Base-by-base conservation (phyloP, 2,888 invertebrate species). In the Siphonodentalium dalli region DNA sequence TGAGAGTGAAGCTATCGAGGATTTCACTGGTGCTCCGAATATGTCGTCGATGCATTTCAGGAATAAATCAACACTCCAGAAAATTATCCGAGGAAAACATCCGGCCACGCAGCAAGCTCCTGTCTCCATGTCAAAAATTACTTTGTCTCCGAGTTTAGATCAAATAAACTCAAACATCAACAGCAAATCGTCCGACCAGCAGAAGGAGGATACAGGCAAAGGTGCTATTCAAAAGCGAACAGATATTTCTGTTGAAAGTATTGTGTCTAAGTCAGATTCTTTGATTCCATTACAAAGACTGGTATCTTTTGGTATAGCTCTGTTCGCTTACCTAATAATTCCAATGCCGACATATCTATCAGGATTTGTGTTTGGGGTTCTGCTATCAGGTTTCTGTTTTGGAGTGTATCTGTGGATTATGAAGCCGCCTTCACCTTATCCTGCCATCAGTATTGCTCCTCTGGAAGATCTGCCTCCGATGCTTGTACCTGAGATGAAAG, bases 261-360 rank as follows among this genome's bases (percentile, higher is more conserved):
- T n/a, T n/a, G n/a, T n/a, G n/a, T n/a, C n/a, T n/a, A n/a, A n/a
- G n/a, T n/a, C n/a, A n/a, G 34, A 7, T 34, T 34, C 13, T 0
- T 7, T 21, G 27, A 33, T 64, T 29, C 63, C 59, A 21, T 33
- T 63, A 31, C 64, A 62, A 28, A 66, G 59, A 48, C 33, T 72
- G 15, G 15, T 54, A 24, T 47, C 46, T 20, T 27, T 60, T 8
- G 37, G 50, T 5, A 43, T 65, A 13, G 46, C 59, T 35, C 15
- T 75, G 15, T 67, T 76, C 56, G 52, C 71, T 2, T 75, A 72
- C 39, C 43, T 72, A 28, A 64, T 75, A 33, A 27, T 76, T 23
- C 77, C 78, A 3, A 49, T 77, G 45, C 77, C 78, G 9, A 68
- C 77, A 2, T 78, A 66, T 54, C 8, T 77, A 8, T 69, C 69